Conservation (phyloP, 2,797 vertebrate species). For the Bradypodion ventrale region DNA sequence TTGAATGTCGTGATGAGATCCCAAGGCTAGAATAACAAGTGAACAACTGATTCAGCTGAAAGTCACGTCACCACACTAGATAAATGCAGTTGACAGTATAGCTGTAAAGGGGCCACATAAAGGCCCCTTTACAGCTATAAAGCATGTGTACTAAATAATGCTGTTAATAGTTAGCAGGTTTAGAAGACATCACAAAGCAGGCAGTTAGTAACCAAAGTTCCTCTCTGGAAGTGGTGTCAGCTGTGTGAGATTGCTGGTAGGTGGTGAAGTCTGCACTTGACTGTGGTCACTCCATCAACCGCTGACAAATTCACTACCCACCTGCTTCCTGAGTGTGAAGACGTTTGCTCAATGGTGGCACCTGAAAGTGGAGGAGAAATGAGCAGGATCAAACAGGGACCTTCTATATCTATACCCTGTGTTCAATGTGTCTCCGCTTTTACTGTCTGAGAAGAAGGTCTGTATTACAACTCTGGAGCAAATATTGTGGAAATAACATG, state of each 20-base stretch:
- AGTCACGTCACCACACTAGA: neutral
- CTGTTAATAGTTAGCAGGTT: neutral
- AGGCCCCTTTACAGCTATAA: too few relatives aligned
- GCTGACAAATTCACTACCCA: conserved; percentile 42
- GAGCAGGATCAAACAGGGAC: neutral
- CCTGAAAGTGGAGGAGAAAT: conserved; percentile 42
- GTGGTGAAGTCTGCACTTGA: neutral
- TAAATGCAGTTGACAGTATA: neutral
- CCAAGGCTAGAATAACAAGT: neutral
- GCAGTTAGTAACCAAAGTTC: conserved; percentile 4
- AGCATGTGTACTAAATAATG: neutral
- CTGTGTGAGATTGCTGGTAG: neutral
- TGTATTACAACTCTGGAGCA: neutral
- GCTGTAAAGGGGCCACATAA: neutral
- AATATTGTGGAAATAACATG: neutral
- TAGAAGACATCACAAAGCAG: conserved; percentile 5
- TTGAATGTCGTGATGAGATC: neutral
- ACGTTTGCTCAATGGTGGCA: conserved; percentile 33
- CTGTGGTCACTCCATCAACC: neutral
- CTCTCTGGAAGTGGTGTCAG: neutral
- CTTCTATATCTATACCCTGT: too few relatives aligned
- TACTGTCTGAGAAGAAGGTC: too few relatives aligned
- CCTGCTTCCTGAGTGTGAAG: conserved; percentile 45
- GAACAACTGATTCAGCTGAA: neutral
- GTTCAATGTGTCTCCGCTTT: neutral